Evolutionary conservation across 2,888 invertebrate species (phyloP).

Genomic region (Pristionchus exspectatus): DNA sequence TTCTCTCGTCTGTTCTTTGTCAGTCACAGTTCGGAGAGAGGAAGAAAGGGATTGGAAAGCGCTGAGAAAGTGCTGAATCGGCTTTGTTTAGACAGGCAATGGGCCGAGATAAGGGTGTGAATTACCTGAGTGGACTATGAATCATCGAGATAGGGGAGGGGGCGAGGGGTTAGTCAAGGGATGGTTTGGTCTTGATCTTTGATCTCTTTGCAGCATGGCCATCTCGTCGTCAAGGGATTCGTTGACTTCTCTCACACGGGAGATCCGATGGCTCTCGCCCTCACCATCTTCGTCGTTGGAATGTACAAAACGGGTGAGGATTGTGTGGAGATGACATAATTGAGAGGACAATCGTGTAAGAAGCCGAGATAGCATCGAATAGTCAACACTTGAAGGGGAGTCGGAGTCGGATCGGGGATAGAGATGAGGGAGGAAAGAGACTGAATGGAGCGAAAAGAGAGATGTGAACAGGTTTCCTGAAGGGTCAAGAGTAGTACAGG

Average conservation of each 20-base stretch:
- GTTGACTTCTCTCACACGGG: slow-evolving; percentile 56
- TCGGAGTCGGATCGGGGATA: slow-evolving; percentile 29
- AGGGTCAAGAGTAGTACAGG: slow-evolving; percentile 48
- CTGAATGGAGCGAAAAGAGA: not conserved
- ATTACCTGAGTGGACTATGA: slow-evolving; percentile 1
- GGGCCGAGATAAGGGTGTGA: slow-evolving; percentile 31
- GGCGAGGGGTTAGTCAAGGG: not conserved
- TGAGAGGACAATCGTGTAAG: not conserved
- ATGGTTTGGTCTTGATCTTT: slow-evolving; percentile 2
- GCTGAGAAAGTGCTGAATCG: not conserved
- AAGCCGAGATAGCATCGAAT: slow-evolving; percentile 13
- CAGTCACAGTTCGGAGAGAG: not conserved
- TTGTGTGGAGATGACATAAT: not conserved
- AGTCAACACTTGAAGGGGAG: not conserved
- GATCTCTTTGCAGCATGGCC: slow-evolving; percentile 44
- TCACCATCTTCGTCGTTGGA: slow-evolving; percentile 41
- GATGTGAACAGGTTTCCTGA: slow-evolving; percentile 35
- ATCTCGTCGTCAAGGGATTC: slow-evolving; percentile 47
- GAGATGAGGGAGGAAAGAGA: not conserved
- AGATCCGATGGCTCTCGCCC: slow-evolving; percentile 49
- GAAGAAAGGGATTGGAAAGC: slow-evolving; percentile 1
- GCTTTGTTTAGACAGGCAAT: not conserved
- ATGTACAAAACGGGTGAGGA: slow-evolving; percentile 53
- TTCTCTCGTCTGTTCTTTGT: not conserved
- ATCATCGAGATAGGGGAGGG: not conserved